phyloP scores from a whole-genome alignment of 2,888 invertebrate species.

The Crepidodera aurea region DNA sequence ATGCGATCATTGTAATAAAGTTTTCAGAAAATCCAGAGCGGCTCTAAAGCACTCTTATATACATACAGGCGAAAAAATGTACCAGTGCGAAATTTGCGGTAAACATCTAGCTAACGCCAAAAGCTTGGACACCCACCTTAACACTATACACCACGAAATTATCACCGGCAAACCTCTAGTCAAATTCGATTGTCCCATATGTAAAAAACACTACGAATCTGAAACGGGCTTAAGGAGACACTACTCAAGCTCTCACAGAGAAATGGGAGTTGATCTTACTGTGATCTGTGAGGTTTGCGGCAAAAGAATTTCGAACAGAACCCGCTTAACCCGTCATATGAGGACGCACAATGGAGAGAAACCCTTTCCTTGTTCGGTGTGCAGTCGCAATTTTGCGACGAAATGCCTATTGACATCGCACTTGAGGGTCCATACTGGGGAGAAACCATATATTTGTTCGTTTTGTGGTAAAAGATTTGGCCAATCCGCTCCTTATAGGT shows the following conservation, averaged over 20 bases:
- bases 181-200: slow-evolving; percentile 61
- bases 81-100: slow-evolving; percentile 24
- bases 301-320: slow-evolving; percentile 43
- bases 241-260: slow-evolving; percentile 49
- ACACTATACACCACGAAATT: slow-evolving; percentile 62
- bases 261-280: slow-evolving; percentile 60
- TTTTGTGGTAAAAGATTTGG: slow-evolving; percentile 53
- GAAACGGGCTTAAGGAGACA: slow-evolving; percentile 57
- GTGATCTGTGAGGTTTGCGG: slow-evolving; percentile 51
- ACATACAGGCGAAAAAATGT: slow-evolving; percentile 49
- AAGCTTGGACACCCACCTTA: slow-evolving; percentile 57
- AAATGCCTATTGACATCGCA: slow-evolving; percentile 65
- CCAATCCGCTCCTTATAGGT: slow-evolving; percentile 67
- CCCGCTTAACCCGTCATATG: slow-evolving; percentile 58
- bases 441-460: slow-evolving; percentile 48
- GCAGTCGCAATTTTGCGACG: slow-evolving; percentile 65
- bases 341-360: slow-evolving; percentile 65
- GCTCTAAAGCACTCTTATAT: slow-evolving; percentile 52
- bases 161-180: slow-evolving; percentile 49
- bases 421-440: slow-evolving; percentile 49
- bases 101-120: slow-evolving; percentile 34
- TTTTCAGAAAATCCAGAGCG: slow-evolving; percentile 51
- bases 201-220: slow-evolving; percentile 58
- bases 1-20: slow-evolving; percentile 53
- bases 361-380: slow-evolving; percentile 54